phyloP scores from a whole-genome alignment of 2,113 vertebrate genomes.

The Dendropsophus ebraccatus region DNA sequence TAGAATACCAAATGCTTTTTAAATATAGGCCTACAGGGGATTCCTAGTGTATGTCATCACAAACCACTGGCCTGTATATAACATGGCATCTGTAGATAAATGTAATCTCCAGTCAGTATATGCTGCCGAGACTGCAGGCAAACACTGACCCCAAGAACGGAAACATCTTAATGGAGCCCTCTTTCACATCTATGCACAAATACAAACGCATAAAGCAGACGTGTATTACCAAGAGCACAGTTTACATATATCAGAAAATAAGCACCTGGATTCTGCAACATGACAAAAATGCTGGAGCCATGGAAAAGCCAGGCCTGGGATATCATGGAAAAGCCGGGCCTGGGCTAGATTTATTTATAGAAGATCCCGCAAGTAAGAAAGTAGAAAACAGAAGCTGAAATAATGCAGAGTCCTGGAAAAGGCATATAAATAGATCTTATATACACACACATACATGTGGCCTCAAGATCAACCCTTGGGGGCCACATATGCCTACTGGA shows the following conservation, averaged over 20 bases:
- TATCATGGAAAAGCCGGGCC: background rate
- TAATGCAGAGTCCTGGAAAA: background rate
- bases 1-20: background rate
- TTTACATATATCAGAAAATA: background rate
- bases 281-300: background rate
- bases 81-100: conserved; percentile 18
- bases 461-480: too few species aligned
- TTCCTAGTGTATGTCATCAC: conserved; percentile 6
- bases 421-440: background rate
- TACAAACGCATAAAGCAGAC: background rate
- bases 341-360: background rate
- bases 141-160: background rate
- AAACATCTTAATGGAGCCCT: background rate
- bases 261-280: background rate
- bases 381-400: background rate
- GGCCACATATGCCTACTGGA: too few species aligned
- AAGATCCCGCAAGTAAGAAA: background rate
- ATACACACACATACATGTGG: too few species aligned
- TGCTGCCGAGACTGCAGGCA: conserved; percentile 23
- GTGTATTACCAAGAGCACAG: background rate
- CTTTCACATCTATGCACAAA: background rate
- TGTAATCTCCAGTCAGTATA: conserved; percentile 24
- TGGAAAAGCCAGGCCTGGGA: background rate
- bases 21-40: conserved; percentile 27
- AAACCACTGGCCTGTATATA: conserved; percentile 45